Evolutionary conservation across 1,140 invertebrate species (phyloP).

Genomic region (Tribolium madens): DNA sequence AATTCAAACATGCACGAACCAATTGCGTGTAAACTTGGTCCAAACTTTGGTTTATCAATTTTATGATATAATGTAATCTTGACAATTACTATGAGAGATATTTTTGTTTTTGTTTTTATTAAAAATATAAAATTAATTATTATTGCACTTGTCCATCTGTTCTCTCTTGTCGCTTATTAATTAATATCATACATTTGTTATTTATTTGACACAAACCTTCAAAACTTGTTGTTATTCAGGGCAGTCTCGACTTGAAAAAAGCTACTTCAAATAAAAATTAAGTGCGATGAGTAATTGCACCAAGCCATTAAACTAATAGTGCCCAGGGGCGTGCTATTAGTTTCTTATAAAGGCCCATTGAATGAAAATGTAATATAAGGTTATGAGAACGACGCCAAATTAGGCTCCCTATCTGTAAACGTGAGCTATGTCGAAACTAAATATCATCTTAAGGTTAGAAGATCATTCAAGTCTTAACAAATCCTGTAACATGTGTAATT

Average conservation of each 20-base stretch:
- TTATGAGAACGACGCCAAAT: constrained; percentile 30
- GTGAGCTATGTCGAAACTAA: constrained; percentile 13
- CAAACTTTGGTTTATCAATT: neutral
- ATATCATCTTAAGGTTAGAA: constrained; percentile 23
- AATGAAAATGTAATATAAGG: constrained; percentile 37
- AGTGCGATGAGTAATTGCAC: neutral
- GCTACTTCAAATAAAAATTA: constrained; percentile 1
- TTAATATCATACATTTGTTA: constrained; percentile 5
- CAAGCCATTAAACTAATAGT: constrained; percentile 27
- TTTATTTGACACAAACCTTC: neutral
- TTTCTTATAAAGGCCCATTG: constrained; percentile 24
- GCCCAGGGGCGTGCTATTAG: constrained; percentile 24
- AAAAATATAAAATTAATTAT: constrained; percentile 6
- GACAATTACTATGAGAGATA: too few relatives aligned
- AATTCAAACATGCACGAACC: constrained; percentile 34
- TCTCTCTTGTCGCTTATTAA: constrained; percentile 11
- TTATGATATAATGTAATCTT: too few relatives aligned
- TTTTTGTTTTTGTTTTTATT: constrained; percentile 29
- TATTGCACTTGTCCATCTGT: neutral
- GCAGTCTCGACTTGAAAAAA: neutral
- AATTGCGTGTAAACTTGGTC: constrained; percentile 19
- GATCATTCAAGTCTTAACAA: constrained; percentile 5
- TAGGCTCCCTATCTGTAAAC: constrained; percentile 27
- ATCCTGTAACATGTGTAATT: neutral
- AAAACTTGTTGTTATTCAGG: neutral